Evolutionary conservation across 2,113 vertebrate genomes (phyloP).

Genomic region (Marmota flaviventris): DNA sequence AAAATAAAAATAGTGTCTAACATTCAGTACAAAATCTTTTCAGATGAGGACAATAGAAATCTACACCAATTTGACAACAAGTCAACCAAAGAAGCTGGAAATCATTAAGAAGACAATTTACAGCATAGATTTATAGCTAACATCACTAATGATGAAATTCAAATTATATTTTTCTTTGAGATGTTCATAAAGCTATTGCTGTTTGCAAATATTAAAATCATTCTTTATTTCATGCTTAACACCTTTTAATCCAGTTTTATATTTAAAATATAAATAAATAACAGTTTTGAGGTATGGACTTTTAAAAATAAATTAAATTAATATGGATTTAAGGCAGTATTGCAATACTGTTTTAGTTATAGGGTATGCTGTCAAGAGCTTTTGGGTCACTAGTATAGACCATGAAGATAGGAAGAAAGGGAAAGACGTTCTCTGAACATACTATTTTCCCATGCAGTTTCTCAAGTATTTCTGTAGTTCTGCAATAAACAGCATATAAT

Average conservation of each 20-base stretch:
- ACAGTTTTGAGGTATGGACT: not conserved
- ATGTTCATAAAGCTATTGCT: not conserved
- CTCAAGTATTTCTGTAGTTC: constrained; percentile 55
- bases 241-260: not conserved
- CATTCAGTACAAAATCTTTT: not conserved
- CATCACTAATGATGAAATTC: not conserved
- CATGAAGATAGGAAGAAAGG: not conserved
- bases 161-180: constrained; percentile 39
- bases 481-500: not conserved
- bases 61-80: not conserved
- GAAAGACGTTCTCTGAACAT: not conserved
- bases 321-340: not conserved
- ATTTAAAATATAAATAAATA: not conserved
- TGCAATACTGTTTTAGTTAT: not conserved
- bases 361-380: not conserved
- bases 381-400: not conserved
- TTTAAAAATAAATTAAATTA: not conserved
- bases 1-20: not conserved
- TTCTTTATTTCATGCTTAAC: not conserved
- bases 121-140: not conserved
- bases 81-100: constrained; percentile 17
- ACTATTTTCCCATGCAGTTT: not conserved
- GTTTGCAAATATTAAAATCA: not conserved
- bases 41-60: not conserved
- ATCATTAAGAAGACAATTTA: constrained; percentile 9